phyloP scores from a whole-genome alignment of 1,140 invertebrate species.

The Hyles euphorbiae region DNA sequence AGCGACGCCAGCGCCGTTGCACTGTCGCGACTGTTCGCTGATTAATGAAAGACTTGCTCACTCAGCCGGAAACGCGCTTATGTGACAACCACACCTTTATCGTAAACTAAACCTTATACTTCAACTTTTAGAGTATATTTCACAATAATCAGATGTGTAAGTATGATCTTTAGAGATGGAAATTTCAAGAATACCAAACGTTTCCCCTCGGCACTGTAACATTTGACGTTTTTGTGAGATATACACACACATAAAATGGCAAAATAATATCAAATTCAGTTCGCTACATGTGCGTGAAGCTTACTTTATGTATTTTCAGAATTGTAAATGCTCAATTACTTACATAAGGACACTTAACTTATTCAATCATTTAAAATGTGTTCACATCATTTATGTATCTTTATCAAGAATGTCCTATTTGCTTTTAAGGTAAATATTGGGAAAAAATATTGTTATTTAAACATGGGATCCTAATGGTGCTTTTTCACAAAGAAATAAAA shows the following conservation, averaged over 20 bases:
- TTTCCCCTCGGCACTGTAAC: slow-evolving; percentile 70
- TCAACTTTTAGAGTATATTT: slow-evolving; percentile 15
- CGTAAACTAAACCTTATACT: slow-evolving; percentile 18
- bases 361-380: no score
- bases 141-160: not conserved
- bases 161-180: slow-evolving; percentile 15
- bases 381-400: no score
- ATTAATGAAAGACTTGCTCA: slow-evolving; percentile 68
- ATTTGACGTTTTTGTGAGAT: slow-evolving; percentile 72
- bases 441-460: no score
- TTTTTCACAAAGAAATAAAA: no score
- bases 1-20: slow-evolving; percentile 63
- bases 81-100: slow-evolving; percentile 3
- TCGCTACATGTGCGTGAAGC: no score
- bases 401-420: no score
- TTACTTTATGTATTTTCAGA: no score
- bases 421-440: no score
- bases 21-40: slow-evolving; percentile 69
- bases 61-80: slow-evolving; percentile 53
- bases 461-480: no score
- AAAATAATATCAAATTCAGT: slow-evolving; percentile 38
- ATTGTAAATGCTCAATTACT: no score
- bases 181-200: slow-evolving; percentile 63
- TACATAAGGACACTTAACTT: no score
- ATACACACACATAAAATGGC: slow-evolving; percentile 64